A percentile compares a stretch with the other conserved stretches of the same genome.
phyloP scores from a whole-genome alignment of 2,113 vertebrate genomes.

The Thalassarche chlororhynchos region DNA sequence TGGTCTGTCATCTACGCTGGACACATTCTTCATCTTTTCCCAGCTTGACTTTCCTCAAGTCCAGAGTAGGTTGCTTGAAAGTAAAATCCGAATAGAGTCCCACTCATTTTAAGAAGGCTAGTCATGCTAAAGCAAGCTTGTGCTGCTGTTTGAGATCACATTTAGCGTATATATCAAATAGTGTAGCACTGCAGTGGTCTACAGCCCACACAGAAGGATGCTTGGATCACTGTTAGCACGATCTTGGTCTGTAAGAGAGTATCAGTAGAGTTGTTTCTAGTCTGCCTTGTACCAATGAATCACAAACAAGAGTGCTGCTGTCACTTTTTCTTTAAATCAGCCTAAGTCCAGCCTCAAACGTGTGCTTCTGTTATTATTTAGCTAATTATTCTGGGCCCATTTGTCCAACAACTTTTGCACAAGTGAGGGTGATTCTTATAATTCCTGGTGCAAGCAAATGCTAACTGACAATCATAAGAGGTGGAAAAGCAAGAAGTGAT shows the following conservation, averaged over 20 bases:
- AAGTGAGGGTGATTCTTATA: not conserved
- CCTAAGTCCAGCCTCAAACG: not conserved
- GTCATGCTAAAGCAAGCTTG: not conserved
- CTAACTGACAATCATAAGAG: not conserved
- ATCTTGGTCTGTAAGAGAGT: not conserved
- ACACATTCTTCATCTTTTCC: not conserved
- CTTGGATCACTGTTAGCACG: not conserved
- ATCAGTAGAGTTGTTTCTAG: not conserved
- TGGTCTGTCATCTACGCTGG: not conserved
- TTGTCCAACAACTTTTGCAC: not conserved
- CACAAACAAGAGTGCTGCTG: not conserved
- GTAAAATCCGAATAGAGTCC: not conserved
- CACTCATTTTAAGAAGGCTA: not conserved
- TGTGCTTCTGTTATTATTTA: not conserved
- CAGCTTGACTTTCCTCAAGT: not conserved
- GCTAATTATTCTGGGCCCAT: not conserved
- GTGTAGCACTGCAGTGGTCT: not conserved
- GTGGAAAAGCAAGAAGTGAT: not conserved
- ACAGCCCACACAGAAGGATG: not conserved
- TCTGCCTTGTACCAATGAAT: no score
- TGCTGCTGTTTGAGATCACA: not conserved
- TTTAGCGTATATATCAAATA: not conserved
- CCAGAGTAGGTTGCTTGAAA: not conserved
- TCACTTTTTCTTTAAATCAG: not conserved
- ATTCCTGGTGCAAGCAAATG: not conserved